Base-by-base conservation (phyloP, 2,888 invertebrate genomes). In the Melipona bicolor region DNA sequence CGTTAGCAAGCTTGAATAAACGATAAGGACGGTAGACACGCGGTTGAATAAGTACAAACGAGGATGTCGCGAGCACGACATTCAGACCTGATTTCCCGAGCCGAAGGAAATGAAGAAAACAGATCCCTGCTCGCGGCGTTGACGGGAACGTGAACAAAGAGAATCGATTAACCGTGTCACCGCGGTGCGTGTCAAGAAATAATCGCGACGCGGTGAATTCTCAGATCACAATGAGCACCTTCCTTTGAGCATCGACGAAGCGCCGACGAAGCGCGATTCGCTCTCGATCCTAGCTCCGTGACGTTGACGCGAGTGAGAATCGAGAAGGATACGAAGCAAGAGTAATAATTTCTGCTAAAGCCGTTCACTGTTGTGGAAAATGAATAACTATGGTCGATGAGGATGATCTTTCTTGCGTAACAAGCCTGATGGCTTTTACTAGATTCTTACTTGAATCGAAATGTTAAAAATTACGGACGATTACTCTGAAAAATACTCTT, bases 21-120 rank as follows among this genome's bases (percentile, higher is more conserved):
- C 62, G 36, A 4, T 13, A n/a, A 73, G 62, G 27, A n/a, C 5
- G 24, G 43, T 32, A n/a, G 9, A 52, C 9, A 36, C 21, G 36
- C 9, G 62, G 27, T 64, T 54, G 52, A 27, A 64, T 43, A 43
- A 59, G 17, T 24, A 56, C 36, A 19, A 36, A 24, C 32, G 49
- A 32, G 13, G 24, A 61, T 4, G 61, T 69, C 67, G 69, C 4
- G 15, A n/a, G 27, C 49, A 56, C 62, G 49, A 21, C 5, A 79
- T 59, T 65, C 36, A 59, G 56, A 80, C 43, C 67, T 71, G 70
- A 80, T 80, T 80, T 71, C 43, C 27, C 13, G 9, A 52, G 32
- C n/a, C 50, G 15, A 24, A 27, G 70, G 36, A 80, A 65, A 80
- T 36, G 50, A 43, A 43, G 27, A n/a, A 36, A 50, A 24, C 32